Evolutionary conservation across 2,888 invertebrate species (phyloP).

Genomic region (Cotesia congregata): DNA sequence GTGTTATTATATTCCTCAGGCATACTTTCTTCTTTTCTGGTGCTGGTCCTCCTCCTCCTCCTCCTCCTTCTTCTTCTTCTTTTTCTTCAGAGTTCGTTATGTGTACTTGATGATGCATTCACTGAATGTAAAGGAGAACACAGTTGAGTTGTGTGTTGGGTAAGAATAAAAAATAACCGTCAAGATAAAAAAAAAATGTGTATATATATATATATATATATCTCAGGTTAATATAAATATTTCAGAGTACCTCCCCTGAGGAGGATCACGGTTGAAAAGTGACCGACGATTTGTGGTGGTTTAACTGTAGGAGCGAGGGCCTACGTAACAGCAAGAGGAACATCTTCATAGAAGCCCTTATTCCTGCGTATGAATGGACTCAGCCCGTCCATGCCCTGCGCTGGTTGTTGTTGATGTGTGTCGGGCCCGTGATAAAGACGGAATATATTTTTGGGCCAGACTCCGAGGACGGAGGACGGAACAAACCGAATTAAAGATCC

Average conservation of each 20-base stretch:
- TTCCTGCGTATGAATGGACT: conserved; percentile 47
- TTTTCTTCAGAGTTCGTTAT: conserved; percentile 3
- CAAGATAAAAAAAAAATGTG: conserved; percentile 16
- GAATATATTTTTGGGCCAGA: not conserved
- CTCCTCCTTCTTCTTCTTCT: not conserved
- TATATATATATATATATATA: not conserved
- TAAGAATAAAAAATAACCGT: conserved; percentile 28
- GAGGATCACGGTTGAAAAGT: conserved; percentile 17
- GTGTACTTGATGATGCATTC: not conserved
- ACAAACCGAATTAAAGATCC: conserved; percentile 3
- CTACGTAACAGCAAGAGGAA: conserved; percentile 34
- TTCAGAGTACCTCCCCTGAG: conserved; percentile 14
- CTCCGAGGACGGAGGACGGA: not conserved
- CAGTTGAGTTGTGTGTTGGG: not conserved
- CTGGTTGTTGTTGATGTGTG: conserved; percentile 7
- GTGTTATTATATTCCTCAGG: conserved; percentile 3
- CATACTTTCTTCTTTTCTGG: not conserved
- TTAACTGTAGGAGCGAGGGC: conserved; percentile 29
- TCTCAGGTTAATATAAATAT: conserved; percentile 31
- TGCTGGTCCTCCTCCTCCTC: not conserved
- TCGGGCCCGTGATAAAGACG: conserved; percentile 4
- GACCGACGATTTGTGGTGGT: conserved; percentile 19
- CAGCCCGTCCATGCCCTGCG: conserved; percentile 31
- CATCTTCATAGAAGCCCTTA: conserved; percentile 44
- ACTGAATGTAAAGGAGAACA: conserved; percentile 1